Percentiles rank a stretch among this genome's conserved stretches.
Evolutionary conservation across 2,888 invertebrate species (phyloP).

Genomic region (Tryphoninae sp.): DNA sequence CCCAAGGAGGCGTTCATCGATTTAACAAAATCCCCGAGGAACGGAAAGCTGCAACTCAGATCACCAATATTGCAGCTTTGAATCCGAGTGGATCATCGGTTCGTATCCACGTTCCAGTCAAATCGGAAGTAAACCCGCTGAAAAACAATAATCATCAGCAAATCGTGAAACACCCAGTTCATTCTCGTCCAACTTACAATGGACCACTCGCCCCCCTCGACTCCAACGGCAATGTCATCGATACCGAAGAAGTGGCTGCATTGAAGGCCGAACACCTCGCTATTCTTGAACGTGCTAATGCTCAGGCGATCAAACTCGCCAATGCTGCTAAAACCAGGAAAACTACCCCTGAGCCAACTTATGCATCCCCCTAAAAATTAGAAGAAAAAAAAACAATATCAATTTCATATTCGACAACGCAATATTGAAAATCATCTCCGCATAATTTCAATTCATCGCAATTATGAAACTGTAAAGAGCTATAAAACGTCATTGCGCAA

Average conservation of each 20-base stretch:
- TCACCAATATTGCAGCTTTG: constrained; percentile 1
- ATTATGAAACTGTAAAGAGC: not conserved
- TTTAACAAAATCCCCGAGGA: not conserved
- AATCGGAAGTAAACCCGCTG: not conserved
- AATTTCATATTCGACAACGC: not conserved
- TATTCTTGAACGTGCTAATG: not conserved
- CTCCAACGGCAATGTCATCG: constrained; percentile 69
- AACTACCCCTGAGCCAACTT: not conserved
- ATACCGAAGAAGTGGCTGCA: constrained; percentile 70
- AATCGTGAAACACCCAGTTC: not conserved
- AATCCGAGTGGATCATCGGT: not conserved
- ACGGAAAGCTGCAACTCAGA: not conserved
- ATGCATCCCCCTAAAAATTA: not conserved
- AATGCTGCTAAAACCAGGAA: not conserved
- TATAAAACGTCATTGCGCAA: not conserved
- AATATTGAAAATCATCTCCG: not conserved
- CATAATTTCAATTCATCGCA: not conserved
- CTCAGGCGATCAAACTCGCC: constrained; percentile 3
- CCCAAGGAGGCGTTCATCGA: constrained; percentile 17
- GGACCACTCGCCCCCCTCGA: constrained; percentile 67
- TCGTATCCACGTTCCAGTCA: not conserved
- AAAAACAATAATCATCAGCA: not conserved
- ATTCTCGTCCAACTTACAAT: not conserved
- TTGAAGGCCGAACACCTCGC: constrained; percentile 68
- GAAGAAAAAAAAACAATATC: not conserved